Base-by-base conservation (phyloP, 1,140 invertebrate genomes). In the Heliconius himera region DNA sequence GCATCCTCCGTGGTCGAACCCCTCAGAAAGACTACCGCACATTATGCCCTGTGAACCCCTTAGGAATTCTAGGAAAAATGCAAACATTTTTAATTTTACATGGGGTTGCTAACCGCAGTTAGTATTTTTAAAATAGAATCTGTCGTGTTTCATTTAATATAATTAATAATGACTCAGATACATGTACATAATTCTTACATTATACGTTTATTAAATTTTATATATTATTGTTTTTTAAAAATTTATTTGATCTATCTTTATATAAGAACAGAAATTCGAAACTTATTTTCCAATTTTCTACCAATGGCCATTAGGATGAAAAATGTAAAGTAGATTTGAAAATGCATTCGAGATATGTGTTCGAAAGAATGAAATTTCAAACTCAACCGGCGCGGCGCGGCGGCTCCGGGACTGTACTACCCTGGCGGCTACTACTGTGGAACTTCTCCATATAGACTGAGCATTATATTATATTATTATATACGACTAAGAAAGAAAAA, bases 351-450 rank as follows among this genome's bases (percentile, higher is more conserved):
- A 90, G 89, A 92, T 93, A 91, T 93, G 91, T 92, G 90, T 91
- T 91, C 82, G 85, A 87, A 91, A 93, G 90, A 93, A 93, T 92
- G 88, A 93, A 94, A 92, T 91, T 92, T 91, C 87, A 89, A 92
- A 92, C 87, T 90, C 82, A 91, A 92, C 84, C 89, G 86, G 41
- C 6, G n/a, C n/a, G n/a, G n/a, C n/a, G 41, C 41, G 41, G 87
- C 73, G 81, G 83, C 85, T 83, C 81, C 81, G 84, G 81, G 73
- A 81, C 81, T 82, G 79, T 76, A 86, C 83, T 79, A 82, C 81
- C 80, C 82, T 80, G 74, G 49, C 66, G 74, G 13, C 41, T 46
- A n/a, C 60, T 76, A 41, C 74, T 54, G 74, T 84, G 86, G 84
- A 89, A 91, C 83, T 88, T 87, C 83, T 83, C 86, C 87, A 82